A percentile compares a stretch with the other conserved stretches of the same genome.
Conservation (phyloP, 2,797 vertebrate genomes). For the Falco peregrinus region DNA sequence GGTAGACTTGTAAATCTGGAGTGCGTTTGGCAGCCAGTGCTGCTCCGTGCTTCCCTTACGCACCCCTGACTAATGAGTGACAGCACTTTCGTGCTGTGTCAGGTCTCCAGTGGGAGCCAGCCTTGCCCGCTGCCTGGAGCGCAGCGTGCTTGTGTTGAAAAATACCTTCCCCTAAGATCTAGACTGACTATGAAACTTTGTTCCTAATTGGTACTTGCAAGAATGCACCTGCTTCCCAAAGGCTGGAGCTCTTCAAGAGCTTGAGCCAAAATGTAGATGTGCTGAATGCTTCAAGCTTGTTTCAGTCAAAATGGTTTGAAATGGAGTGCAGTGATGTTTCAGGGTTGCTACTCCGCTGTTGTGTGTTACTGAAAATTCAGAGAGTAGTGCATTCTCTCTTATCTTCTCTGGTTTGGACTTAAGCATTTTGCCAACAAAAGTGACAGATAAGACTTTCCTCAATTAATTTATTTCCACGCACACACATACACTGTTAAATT, state of each 20-base stretch:
- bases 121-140: neutral
- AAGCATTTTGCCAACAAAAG: neutral
- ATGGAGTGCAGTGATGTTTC: neutral
- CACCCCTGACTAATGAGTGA: neutral
- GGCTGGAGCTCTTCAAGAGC: neutral
- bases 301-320: neutral
- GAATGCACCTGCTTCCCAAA: neutral
- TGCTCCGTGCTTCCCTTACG: neutral
- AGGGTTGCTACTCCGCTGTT: accelerated
- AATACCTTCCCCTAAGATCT: neutral
- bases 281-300: neutral
- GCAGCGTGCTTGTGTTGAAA: neutral
- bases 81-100: neutral
- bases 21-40: accelerated
- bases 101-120: neutral
- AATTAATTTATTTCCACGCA: neutral
- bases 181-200: neutral
- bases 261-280: neutral
- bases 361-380: accelerated
- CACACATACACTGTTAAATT: no score
- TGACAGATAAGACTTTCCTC: neutral
- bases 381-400: neutral
- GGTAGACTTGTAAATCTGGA: neutral
- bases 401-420: neutral
- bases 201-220: neutral